These are phyloP conservation scores for Pheosia tremula DNA, from an alignment of 2,888 invertebrate genomes.

Conservation along the genomic window DNA sequence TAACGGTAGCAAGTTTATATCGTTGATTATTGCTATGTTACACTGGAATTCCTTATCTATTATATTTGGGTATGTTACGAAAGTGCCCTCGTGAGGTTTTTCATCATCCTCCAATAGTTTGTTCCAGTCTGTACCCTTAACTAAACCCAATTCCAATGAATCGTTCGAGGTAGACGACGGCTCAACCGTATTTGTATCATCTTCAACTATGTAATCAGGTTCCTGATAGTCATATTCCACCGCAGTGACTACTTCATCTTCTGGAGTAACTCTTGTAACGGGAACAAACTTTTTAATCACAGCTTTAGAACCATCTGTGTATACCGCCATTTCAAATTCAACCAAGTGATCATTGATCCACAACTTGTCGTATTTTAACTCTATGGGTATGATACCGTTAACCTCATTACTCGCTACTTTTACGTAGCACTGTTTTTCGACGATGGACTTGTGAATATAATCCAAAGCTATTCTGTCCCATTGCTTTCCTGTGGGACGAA, in stretches of 20 bases:
- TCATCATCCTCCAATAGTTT: conserved; percentile 54
- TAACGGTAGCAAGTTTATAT: conserved; percentile 59
- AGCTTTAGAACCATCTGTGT: conserved; percentile 63
- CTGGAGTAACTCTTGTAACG: conserved; percentile 11
- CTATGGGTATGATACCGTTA: conserved; percentile 60
- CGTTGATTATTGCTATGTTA: conserved; percentile 62
- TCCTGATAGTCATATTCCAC: conserved; percentile 51
- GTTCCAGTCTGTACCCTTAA: conserved; percentile 63
- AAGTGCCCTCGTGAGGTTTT: conserved; percentile 36
- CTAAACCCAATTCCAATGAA: conserved; percentile 45
- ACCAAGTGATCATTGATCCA: conserved; percentile 78
- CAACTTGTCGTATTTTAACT: conserved; percentile 65
- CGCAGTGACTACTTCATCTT: conserved; percentile 21
- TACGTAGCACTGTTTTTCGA: conserved; percentile 83
- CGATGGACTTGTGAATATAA: conserved; percentile 84
- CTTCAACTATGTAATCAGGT: conserved; percentile 66
- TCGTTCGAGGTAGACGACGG: conserved; percentile 37
- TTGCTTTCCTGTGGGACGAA: conserved; percentile 52
- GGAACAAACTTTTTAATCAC: conserved; percentile 54
- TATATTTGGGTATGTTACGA: conserved; percentile 48
- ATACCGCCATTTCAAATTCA: conserved; percentile 70
- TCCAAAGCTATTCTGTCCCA: conserved; percentile 85
- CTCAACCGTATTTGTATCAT: conserved; percentile 41
- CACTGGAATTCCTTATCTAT: conserved; percentile 56
- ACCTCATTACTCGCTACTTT: conserved; percentile 65